Conservation (phyloP, 2,113 vertebrate genomes). For the Leucosticte australis region DNA sequence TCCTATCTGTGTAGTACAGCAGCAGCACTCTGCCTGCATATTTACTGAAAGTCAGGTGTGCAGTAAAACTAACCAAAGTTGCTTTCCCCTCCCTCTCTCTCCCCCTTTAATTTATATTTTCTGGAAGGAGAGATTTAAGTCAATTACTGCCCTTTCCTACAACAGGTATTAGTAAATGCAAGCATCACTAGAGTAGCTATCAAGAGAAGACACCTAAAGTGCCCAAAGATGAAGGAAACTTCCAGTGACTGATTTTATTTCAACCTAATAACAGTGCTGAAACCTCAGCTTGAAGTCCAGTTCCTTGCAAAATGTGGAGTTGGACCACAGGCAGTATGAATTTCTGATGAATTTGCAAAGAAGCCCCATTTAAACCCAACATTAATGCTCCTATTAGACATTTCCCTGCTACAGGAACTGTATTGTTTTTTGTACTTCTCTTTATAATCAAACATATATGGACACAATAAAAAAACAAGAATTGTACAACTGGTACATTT, state of each 20-base stretch:
- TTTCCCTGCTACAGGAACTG: background rate
- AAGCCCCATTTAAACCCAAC: background rate
- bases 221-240: background rate
- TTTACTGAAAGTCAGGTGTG: background rate
- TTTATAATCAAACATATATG: background rate
- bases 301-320: background rate
- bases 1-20: background rate
- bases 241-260: background rate
- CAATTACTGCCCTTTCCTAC: background rate
- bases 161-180: background rate
- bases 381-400: background rate
- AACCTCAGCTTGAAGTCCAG: background rate
- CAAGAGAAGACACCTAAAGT: background rate
- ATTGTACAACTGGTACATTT: background rate
- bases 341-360: background rate
- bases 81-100: background rate
- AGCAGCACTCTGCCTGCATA: background rate
- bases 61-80: background rate
- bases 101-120: too few species aligned
- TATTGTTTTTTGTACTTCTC: background rate
- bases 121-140: background rate
- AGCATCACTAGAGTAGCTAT: background rate
- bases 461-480: background rate
- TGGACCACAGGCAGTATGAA: background rate
- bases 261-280: background rate